Conservation (phyloP, 2,888 invertebrate species). For the Adineta ricciae region DNA sequence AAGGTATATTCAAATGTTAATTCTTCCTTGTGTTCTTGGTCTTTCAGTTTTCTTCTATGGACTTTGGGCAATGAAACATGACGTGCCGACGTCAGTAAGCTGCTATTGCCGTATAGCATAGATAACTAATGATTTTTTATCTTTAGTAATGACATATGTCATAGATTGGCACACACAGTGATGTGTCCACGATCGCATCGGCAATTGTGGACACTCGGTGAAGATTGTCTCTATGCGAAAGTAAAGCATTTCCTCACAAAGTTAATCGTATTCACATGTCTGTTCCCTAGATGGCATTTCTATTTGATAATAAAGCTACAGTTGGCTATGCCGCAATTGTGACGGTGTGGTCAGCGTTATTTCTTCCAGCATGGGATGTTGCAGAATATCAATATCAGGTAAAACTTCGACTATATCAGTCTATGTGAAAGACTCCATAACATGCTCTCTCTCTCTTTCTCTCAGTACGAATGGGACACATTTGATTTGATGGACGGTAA, state of each 20-base stretch:
- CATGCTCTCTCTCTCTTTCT: background rate
- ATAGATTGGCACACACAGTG: background rate
- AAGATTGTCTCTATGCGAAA: constrained; percentile 1
- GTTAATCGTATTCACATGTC: background rate
- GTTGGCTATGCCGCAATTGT: background rate
- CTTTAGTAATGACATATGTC: background rate
- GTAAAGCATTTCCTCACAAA: background rate
- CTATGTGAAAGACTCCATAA: background rate
- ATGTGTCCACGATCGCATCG: background rate
- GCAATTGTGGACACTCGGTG: background rate
- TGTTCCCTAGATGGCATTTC: background rate
- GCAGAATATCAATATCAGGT: constrained; percentile 12
- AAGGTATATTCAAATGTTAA: constrained; percentile 20
- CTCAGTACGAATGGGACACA: constrained; percentile 12
- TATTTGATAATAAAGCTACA: constrained; percentile 14
- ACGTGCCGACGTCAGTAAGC: constrained; percentile 14
- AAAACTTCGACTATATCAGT: background rate
- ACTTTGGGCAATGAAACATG: constrained; percentile 5
- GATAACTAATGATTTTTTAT: background rate
- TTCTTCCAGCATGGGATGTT: constrained; percentile 14
- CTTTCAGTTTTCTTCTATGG: constrained; percentile 20
- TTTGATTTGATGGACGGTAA: background rate
- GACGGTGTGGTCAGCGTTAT: background rate
- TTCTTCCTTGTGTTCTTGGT: constrained; percentile 7
- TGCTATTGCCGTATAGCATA: background rate